Evolutionary conservation across 2,797 vertebrate species (phyloP).

Genomic region (Cuculus canorus): DNA sequence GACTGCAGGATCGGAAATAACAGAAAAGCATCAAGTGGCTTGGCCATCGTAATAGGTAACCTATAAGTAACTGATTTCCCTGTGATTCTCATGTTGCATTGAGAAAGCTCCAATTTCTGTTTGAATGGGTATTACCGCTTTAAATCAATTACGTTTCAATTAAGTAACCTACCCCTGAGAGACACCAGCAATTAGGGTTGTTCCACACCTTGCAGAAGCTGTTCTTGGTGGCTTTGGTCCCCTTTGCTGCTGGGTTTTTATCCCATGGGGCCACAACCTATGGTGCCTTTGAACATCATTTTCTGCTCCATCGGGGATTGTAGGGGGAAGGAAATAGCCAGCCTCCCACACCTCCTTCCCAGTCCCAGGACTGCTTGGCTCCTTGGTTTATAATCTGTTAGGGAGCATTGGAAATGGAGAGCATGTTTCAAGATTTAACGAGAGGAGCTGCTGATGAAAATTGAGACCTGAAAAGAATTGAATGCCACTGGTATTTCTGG

Average conservation of each 20-base stretch:
- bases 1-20: neutral
- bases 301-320: neutral
- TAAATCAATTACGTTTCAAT: neutral
- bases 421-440: fast-evolving
- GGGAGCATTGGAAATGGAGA: neutral
- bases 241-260: neutral
- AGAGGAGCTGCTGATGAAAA: neutral
- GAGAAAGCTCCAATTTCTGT: neutral
- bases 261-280: fast-evolving
- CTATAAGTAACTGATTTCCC: neutral
- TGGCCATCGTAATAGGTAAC: neutral
- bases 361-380: neutral
- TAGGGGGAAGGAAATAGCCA: neutral
- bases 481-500: neutral
- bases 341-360: neutral
- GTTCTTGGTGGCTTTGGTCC: neutral
- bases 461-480: neutral
- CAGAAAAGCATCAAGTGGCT: fast-evolving
- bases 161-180: neutral
- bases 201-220: neutral
- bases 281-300: neutral
- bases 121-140: neutral
- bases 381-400: neutral
- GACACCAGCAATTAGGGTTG: neutral
- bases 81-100: fast-evolving